A percentile compares a stretch with the other conserved stretches of the same genome.
phyloP scores from a whole-genome alignment of 1,140 invertebrate genomes.

The Cherax quadricarinatus region DNA sequence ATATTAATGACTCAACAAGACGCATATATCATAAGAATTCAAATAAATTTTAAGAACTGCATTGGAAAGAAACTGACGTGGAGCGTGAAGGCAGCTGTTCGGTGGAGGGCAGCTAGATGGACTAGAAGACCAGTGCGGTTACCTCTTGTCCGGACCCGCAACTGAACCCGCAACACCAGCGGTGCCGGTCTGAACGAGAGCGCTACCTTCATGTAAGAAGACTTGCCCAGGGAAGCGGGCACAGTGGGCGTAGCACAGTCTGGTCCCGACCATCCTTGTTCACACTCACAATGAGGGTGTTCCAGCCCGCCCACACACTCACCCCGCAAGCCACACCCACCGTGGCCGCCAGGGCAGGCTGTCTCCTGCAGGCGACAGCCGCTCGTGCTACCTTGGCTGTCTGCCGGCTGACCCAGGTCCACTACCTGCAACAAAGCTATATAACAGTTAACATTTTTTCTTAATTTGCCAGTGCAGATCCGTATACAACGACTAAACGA shows the following conservation, averaged over 20 bases:
- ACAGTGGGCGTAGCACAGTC: conserved; percentile 9
- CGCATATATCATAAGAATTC: too few relatives aligned
- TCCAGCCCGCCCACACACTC: conserved; percentile 26
- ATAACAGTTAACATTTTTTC: neutral
- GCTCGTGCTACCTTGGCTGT: conserved; percentile 25
- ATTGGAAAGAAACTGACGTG: neutral
- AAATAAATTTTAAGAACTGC: neutral
- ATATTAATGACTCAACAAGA: too few relatives aligned
- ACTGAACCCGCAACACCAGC: neutral
- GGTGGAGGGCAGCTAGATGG: too few relatives aligned
- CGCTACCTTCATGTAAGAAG: conserved; percentile 37
- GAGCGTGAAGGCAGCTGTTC: neutral
- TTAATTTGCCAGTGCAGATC: neutral
- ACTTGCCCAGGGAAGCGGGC: neutral
- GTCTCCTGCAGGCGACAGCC: conserved; percentile 33
- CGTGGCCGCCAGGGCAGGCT: neutral
- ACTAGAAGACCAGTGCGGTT: neutral
- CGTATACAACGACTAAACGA: neutral
- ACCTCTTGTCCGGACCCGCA: conserved; percentile 18
- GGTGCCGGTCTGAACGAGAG: conserved; percentile 17
- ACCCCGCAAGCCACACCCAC: conserved; percentile 18
- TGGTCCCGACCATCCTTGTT: conserved; percentile 29
- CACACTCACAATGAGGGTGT: conserved; percentile 11
- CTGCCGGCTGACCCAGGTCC: conserved; percentile 44
- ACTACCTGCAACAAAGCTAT: conserved; percentile 36